phyloP scores from a whole-genome alignment of 2,113 vertebrate species.

The Ptyas mucosa region DNA sequence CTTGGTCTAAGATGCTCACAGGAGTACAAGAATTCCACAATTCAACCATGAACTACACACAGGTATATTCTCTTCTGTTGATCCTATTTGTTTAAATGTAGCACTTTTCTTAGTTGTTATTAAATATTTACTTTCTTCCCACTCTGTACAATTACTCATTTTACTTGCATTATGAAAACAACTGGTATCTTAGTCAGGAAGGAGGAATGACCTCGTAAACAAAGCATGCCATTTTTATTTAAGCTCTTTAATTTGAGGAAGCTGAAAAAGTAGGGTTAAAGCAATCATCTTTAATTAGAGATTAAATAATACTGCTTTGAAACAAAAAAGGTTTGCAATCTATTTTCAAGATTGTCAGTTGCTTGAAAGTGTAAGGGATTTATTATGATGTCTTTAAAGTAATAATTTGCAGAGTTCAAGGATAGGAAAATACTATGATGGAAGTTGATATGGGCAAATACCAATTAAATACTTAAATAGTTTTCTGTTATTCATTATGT shows the following conservation, averaged over 20 bases:
- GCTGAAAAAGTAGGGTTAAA: neutral
- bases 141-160: neutral
- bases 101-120: neutral
- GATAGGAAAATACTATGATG: neutral
- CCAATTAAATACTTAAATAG: neutral
- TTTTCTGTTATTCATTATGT: neutral
- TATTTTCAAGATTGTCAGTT: constrained; percentile 1
- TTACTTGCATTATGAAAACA: neutral
- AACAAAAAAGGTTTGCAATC: neutral
- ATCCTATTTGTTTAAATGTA: neutral
- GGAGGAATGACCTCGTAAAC: neutral
- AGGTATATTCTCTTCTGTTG: neutral
- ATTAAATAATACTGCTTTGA: neutral
- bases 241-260: neutral
- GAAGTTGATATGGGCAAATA: neutral
- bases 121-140: neutral
- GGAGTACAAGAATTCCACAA: neutral
- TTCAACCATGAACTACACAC: neutral
- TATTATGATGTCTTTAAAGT: neutral
- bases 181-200: neutral
- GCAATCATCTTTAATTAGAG: constrained; percentile 11
- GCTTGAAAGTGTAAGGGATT: constrained; percentile 6
- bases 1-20: neutral
- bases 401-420: neutral
- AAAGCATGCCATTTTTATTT: neutral